Evolutionary conservation across 2,797 vertebrate species (phyloP), one percentile per base, ranked within the genome.

Genomic region (Trichosurus vulpecula): DNA sequence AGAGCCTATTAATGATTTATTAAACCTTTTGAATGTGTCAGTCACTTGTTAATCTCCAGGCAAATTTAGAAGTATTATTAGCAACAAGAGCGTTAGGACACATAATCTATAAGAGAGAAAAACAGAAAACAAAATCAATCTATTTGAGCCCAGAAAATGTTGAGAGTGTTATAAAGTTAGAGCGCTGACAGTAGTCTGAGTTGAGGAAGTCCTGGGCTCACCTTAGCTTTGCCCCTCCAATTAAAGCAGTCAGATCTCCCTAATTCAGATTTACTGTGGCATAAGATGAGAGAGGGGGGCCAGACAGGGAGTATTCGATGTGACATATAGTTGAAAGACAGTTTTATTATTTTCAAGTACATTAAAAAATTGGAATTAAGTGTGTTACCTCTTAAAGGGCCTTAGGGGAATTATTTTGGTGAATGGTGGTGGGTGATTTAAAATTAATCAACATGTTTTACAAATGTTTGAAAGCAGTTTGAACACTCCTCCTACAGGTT

Each of bases 41-140:
- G 31, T 87, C 92, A 19, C 56, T 74, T 90, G 57, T 95, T 92
- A 90, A 92, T 96, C 29, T 93, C 31, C 90, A 93, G 66, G 29
- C 53, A 91, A 91, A 96, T 93, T 95, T 96, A 91, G 10, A 96
- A 94, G 91, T 95, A 35, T 95, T 89, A 57, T 92, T 81, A 93
- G n/a, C 96, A 93, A 87, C 61, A 92, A 6, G 41, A 93, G 4
- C 61, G 94, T 93, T 92, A 92, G 41, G 90, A 19, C n/a, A 66
- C 53, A 53, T 35, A 81, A 90, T 94, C 93, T 95, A 93, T 96
- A 90, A 90, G 35, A 90, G 52, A 54, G 41, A 90, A 90, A 53
- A 35, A 52, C 81, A 89, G 81, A 29, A 35, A 90, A 91, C 11
- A 31, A 93, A 93, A 41, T 89, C 52, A 90, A 90, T 95, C 52